Conservation (phyloP, 2,797 vertebrate species). For the Chloroceryle inda region DNA sequence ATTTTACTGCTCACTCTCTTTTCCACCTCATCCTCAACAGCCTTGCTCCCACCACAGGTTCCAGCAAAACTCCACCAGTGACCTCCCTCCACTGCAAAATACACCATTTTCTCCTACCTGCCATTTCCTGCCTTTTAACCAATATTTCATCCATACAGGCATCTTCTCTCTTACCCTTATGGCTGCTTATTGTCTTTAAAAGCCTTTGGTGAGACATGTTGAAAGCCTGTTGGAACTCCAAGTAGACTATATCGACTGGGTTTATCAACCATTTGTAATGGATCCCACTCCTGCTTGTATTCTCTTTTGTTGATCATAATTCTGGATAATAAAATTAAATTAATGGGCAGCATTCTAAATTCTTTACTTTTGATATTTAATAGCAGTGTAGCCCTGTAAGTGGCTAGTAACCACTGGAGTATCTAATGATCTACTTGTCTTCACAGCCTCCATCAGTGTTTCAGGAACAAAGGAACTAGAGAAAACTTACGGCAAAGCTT, state of each 20-base stretch:
- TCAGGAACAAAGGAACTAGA: neutral
- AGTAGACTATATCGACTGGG: neutral
- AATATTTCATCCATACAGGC: neutral
- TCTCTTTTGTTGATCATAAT: neutral
- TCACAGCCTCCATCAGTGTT: neutral
- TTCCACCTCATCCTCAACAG: neutral
- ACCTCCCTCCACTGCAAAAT: neutral
- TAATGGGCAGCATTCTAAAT: neutral
- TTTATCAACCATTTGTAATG: neutral
- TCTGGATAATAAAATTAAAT: neutral
- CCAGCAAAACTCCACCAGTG: neutral
- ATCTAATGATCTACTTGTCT: neutral
- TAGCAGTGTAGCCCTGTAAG: neutral
- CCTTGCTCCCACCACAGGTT: neutral
- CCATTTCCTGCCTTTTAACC: neutral
- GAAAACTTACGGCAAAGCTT: neutral
- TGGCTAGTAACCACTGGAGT: neutral
- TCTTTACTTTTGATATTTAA: neutral
- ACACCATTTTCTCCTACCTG: neutral
- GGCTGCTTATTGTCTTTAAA: neutral
- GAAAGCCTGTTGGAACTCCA: conserved; percentile 2
- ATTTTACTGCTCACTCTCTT: neutral
- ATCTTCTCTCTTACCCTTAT: neutral
- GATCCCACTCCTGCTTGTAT: neutral
- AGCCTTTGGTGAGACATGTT: neutral